phyloP scores from a whole-genome alignment of 2,888 invertebrate genomes.

The Deroplatys truncata region DNA sequence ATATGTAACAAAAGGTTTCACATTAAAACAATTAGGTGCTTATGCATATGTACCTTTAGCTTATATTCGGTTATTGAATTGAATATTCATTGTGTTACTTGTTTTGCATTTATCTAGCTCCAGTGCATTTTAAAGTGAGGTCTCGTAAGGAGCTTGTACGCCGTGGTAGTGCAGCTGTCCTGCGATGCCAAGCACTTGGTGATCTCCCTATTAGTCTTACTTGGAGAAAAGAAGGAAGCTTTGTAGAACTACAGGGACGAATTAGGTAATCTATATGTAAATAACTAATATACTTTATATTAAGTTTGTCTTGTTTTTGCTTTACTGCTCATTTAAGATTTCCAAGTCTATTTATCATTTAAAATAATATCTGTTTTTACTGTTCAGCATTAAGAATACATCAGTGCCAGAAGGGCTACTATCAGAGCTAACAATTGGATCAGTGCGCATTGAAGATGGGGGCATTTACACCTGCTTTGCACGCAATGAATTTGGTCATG shows the following conservation, averaged over 20 bases:
- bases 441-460: conserved; percentile 31
- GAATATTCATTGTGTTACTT: neutral
- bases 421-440: conserved; percentile 30
- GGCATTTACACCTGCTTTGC: conserved; percentile 35
- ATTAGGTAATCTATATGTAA: conserved; percentile 11
- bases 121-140: conserved; percentile 70
- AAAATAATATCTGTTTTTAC: neutral
- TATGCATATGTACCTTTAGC: too few species aligned
- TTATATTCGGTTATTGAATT: neutral
- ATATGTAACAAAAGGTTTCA: too few species aligned
- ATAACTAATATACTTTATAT: too few species aligned
- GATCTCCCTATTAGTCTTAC: conserved; percentile 77
- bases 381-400: conserved; percentile 30
- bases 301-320: too few species aligned
- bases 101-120: conserved; percentile 50
- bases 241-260: conserved; percentile 24
- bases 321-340: too few species aligned
- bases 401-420: conserved; percentile 27
- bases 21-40: too few species aligned
- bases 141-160: conserved; percentile 75
- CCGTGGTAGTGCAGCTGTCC: conserved; percentile 67
- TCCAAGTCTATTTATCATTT: too few species aligned
- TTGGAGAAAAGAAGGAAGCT: conserved; percentile 66
- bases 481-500: conserved; percentile 34
- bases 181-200: conserved; percentile 76